Evolutionary conservation across 2,888 invertebrate genomes (phyloP), one percentile per base, ranked within the genome.

Genomic region (Neria commutata): DNA sequence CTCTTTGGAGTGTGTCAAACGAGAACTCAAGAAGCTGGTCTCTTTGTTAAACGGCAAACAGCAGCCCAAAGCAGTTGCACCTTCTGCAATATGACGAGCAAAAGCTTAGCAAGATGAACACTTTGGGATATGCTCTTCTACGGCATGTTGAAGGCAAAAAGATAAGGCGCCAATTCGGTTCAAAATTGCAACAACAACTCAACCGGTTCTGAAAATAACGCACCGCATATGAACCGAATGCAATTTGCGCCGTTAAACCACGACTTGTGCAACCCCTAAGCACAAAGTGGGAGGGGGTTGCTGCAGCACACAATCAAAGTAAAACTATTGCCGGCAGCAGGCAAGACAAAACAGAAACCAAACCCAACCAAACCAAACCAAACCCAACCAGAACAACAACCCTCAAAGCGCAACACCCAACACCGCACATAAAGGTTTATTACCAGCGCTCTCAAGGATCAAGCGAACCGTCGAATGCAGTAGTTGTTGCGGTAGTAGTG

Each of bases 341-440:
- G n/a, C n/a, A n/a, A n/a, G n/a, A n/a, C n/a, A n/a, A n/a, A n/a
- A n/a, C n/a, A n/a, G n/a, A n/a, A n/a, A n/a, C n/a, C n/a, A n/a
- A n/a, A n/a, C n/a, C n/a, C n/a, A n/a, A n/a, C 64, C 60, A 59
- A 60, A 51, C 51, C 61, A 60, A 54, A 62, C 60, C 55, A 47
- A 19, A 37, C 45, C 26, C 52, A 58, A 56, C 58, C 26, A 53
- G 42, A 25, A 56, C 48, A 54, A 25, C 40, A 1, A 54, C 33
- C 50, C 11, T 19, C 45, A 19, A 19, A 17, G 48, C 42, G 21
- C 58, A 64, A 64, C n/a, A n/a, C n/a, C 63, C 67, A 59, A 64
- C 61, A 67, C 67, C 67, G 61, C 67, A 67, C 63, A 67, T 67
- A 66, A 67, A 59, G 62, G 61, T 66, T 65, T 60, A 61, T 62